A percentile compares a stretch with the other conserved stretches of the same genome.
Conservation (phyloP, 2,888 invertebrate genomes). For the Brachyopa scutellaris region DNA sequence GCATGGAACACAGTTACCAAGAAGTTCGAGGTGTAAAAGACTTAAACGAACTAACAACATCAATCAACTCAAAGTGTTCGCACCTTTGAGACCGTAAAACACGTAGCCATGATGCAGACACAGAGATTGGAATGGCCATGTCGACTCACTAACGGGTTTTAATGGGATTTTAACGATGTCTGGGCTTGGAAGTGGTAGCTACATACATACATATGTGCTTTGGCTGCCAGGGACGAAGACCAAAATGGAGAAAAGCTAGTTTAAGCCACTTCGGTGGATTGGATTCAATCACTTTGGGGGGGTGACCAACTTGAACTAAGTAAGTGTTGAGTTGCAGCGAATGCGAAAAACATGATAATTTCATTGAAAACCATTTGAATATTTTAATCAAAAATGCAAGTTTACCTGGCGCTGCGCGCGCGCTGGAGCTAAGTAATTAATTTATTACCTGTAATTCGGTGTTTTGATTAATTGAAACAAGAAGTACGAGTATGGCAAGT, state of each 20-base stretch:
- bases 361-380: conserved; percentile 47
- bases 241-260: conserved; percentile 16
- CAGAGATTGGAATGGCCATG: background rate
- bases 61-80: conserved; percentile 56
- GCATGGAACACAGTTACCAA: no score
- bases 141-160: conserved; percentile 39
- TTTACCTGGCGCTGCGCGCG: no score
- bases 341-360: no score
- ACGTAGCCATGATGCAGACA: background rate
- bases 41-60: conserved; percentile 23
- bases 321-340: conserved; percentile 16
- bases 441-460: conserved; percentile 2
- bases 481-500: background rate
- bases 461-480: conserved; percentile 43
- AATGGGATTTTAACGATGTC: conserved; percentile 59
- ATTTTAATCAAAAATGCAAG: conserved; percentile 23
- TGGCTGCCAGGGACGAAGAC: background rate
- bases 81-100: conserved; percentile 36
- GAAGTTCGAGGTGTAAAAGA: no score
- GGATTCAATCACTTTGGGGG: conserved; percentile 29
- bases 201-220: background rate
- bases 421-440: conserved; percentile 16
- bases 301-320: conserved; percentile 17
- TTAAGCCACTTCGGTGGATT: conserved; percentile 7
- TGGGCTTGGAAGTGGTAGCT: conserved; percentile 4